Base-by-base conservation (phyloP, 2,113 vertebrate species). In the Mohoua ochrocephala region DNA sequence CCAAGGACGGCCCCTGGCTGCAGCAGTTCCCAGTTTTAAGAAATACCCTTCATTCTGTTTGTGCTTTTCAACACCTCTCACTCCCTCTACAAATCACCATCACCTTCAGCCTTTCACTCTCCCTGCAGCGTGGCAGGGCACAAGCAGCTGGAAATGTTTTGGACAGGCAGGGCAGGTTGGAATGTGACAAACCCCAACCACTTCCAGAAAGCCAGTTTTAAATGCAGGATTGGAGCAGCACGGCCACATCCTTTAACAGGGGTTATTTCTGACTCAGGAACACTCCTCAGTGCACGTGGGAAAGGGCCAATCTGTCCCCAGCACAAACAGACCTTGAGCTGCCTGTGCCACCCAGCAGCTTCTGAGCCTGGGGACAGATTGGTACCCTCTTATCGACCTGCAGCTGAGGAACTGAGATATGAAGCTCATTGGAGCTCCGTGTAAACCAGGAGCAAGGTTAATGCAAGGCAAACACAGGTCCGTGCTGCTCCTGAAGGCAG, bases 321-420 rank as follows among this genome's bases (percentile, higher is more conserved):
- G 2, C 33, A n/a, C 2, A 77, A 53, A 84, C 54, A 95, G 91
- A 85, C 95, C 91, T 94, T 93, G 94, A 86, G 94, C 42, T 0
- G 10, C 92, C 11, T 49, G 75, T 65, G 75, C 67, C 92, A 88
- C 63, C 84, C 22, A 33, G 65, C 30, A 68, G 75, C 61, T 57
- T 7, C 49, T 1, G 13, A 54, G 65, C 7, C 63, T 9, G 17
- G 1, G 47, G 21, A n/a, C 64, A 81, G 17, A 77, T 1, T 8
- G 33, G 27, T 10, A 11, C 77, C 71, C 56, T 73, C 75, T 93
- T 95, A 95, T 93, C 94, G 54, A 37, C 49, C 18, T 2, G 12
- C 52, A 41, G 56, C 3, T 4, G 24, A 63, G 59, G 30, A 27
- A 33, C 30, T 15, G 54, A 70, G 84, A 94, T 85, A 90, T 0